Conservation (phyloP, 2,113 vertebrate genomes). For the Pygoscelis adeliae region DNA sequence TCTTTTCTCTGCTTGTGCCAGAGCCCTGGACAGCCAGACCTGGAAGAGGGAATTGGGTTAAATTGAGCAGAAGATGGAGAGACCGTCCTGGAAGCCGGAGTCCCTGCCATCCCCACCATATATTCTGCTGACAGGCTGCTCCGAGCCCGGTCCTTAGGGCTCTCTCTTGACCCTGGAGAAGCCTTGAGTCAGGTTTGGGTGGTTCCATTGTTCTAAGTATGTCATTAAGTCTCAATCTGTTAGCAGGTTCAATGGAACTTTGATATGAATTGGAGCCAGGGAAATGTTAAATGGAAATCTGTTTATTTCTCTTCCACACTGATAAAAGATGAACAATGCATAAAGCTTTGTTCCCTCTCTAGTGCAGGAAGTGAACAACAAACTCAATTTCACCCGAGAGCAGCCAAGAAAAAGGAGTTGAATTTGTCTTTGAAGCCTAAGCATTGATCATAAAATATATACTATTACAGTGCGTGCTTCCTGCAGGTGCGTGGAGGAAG, state of each 20-base stretch:
- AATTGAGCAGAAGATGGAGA: not conserved
- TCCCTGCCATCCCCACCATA: not conserved
- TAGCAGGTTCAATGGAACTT: not conserved
- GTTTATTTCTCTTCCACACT: not conserved
- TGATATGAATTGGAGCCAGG: not conserved
- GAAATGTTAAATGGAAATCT: not conserved
- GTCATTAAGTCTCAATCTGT: not conserved
- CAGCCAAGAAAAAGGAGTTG: not conserved
- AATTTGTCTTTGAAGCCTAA: conserved; percentile 21
- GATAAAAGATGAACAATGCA: not conserved
- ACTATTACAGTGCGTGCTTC: not conserved
- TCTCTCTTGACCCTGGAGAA: not conserved
- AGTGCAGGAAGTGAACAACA: not conserved
- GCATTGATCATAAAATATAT: not conserved
- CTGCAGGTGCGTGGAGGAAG: not conserved
- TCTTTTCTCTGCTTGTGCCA: not conserved
- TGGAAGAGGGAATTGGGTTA: not conserved
- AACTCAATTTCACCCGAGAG: conserved; percentile 2
- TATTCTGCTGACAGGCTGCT: not conserved
- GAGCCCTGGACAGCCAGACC: not conserved
- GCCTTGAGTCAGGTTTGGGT: not conserved
- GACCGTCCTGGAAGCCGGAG: not conserved
- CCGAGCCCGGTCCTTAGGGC: not conserved
- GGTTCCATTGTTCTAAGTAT: not conserved
- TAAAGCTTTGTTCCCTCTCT: not conserved